Base-by-base conservation (phyloP, 2,888 invertebrate genomes). In the Patella caerulea region DNA sequence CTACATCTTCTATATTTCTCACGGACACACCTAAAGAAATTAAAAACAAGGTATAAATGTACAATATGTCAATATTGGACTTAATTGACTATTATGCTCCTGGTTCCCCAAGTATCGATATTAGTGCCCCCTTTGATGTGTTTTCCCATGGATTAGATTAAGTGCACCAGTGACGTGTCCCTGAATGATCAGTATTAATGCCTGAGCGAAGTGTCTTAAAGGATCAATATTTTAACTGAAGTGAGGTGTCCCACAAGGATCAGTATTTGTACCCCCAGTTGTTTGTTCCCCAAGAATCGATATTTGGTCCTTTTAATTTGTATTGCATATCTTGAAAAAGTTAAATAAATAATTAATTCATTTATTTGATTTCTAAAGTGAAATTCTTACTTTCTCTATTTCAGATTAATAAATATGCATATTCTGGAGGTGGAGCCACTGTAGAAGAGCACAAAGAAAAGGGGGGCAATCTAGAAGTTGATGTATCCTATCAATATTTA, bases 381-480 rank as follows among this genome's bases (percentile, higher is more conserved):
- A 45, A 45, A 59, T 59, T 65, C 9, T 65, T 65, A 24, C 11
- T 17, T 65, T 14, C 17, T n/a, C 0, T 45, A 24, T 70, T 83
- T n/a, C 90, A 95, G 95, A 95, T 97, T 76, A 94, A 94, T 89
- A 98, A 98, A 92, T 97, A 98, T 92, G 99, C 99, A 7, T 99
- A 98, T 93, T 98, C 98, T 65, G 99, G 99, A 4, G 99, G 99
- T 3, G 96, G 95, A 87, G 94, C 95, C 9, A 98, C 98, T 0
- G 93, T 98, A 0, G 99, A 99, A 89, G 98, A 99, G 89, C 99
- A 99, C 91, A 93, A 96, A 78, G 91, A 89, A 78, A 92, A 92
- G 82, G 99, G 99, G 29, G 99, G 99, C n/a, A 95, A 99, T 92
- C 97, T 98, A 84, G 96, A 96, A 76, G 94, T 99, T 11, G 99